Conservation (phyloP, 2,888 invertebrate species). For the Acanthopleura granulata region DNA sequence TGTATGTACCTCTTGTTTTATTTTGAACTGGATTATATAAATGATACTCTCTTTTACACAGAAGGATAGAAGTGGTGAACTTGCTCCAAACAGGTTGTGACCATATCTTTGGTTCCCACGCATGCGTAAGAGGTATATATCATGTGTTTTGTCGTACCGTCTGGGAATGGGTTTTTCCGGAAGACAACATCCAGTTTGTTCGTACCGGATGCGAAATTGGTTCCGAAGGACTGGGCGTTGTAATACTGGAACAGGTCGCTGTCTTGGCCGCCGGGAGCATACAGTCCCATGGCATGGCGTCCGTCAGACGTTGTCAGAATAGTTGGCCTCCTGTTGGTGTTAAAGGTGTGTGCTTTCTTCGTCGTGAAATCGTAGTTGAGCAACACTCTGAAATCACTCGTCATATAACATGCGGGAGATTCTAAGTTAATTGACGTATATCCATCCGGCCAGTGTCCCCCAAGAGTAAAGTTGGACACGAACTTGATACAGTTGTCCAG, state of each 20-base stretch:
- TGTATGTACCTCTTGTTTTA: too few species aligned
- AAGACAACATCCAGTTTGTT: constrained; percentile 37
- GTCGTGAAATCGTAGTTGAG: constrained; percentile 28
- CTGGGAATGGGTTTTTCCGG: constrained; percentile 29
- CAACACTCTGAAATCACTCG: constrained; percentile 31
- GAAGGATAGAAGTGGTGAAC: background rate
- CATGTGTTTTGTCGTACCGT: constrained; percentile 22
- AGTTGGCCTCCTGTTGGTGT: constrained; percentile 26
- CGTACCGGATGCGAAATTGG: constrained; percentile 24
- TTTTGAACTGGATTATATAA: too few species aligned
- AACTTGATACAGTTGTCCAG: constrained; percentile 34
- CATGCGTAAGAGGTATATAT: constrained; percentile 37
- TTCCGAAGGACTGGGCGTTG: constrained; percentile 17
- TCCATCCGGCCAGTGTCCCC: constrained; percentile 35
- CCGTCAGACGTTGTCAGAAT: constrained; percentile 32
- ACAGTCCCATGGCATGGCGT: constrained; percentile 38
- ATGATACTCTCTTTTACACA: background rate
- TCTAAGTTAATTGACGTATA: constrained; percentile 34
- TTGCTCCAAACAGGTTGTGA: constrained; percentile 31
- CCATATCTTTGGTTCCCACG: constrained; percentile 33
- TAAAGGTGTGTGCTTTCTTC: constrained; percentile 21
- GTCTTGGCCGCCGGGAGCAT: constrained; percentile 34
- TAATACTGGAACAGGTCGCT: constrained; percentile 28
- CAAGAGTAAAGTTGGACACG: constrained; percentile 36
- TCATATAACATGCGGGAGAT: constrained; percentile 37